These are phyloP conservation scores for Acridotheres tristis DNA, from an alignment of 2,797 vertebrate genomes.

Conservation along the genomic window DNA sequence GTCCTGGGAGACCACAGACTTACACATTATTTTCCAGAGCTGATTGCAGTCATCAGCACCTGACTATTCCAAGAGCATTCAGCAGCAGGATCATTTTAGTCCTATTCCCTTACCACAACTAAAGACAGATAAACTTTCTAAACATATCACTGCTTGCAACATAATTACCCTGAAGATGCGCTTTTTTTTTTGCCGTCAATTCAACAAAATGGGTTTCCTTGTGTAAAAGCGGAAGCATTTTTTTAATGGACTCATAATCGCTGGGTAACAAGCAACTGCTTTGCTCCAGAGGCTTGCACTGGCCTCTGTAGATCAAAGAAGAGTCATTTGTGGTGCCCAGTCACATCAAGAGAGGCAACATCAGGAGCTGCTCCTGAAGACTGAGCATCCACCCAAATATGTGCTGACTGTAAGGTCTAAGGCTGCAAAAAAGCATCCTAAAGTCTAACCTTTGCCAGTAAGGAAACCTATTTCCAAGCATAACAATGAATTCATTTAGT, in stretches of 20 bases:
- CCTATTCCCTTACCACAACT: neutral
- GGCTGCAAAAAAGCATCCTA: neutral
- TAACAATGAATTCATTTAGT: conserved; percentile 23
- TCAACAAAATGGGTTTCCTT: neutral
- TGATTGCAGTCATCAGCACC: neutral
- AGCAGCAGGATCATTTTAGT: neutral
- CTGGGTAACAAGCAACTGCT: neutral
- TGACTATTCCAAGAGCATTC: neutral
- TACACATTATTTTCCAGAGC: neutral
- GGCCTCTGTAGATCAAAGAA: neutral
- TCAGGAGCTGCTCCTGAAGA: neutral
- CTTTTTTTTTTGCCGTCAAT: neutral
- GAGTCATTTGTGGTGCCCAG: neutral
- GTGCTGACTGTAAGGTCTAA: neutral
- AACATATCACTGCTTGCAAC: neutral
- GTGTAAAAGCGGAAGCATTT: neutral
- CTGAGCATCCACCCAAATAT: neutral
- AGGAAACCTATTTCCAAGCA: conserved; percentile 15
- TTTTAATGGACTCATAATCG: neutral
- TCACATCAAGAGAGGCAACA: neutral
- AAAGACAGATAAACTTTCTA: neutral
- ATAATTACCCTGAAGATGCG: neutral
- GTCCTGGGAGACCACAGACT: neutral
- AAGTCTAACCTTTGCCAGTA: neutral
- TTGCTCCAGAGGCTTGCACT: neutral